Evolutionary conservation across 2,113 vertebrate species (phyloP), one percentile per base, ranked within the genome.

Genomic region (Pedetes capensis): DNA sequence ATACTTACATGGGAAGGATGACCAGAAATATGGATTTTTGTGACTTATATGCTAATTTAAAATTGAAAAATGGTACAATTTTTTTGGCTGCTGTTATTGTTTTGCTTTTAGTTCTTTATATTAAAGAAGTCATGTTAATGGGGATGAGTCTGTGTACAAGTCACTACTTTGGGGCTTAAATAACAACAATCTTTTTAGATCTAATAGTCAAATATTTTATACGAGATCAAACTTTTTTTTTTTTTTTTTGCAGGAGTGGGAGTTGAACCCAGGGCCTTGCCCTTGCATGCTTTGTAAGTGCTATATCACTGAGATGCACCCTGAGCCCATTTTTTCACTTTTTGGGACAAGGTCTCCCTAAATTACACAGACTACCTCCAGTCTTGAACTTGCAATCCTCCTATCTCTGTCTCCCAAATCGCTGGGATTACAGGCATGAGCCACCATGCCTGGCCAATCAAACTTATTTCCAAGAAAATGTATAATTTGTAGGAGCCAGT

Each of bases 381-480:
- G n/a, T n/a, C n/a, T n/a, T n/a, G n/a, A n/a, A n/a, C n/a, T n/a
- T n/a, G n/a, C n/a, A n/a, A n/a, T n/a, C n/a, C n/a, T n/a, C n/a
- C n/a, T n/a, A n/a, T n/a, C n/a, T n/a, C n/a, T n/a, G n/a, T n/a
- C n/a, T n/a, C n/a, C n/a, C n/a, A n/a, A n/a, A n/a, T n/a, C n/a
- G n/a, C n/a, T n/a, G n/a, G n/a, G n/a, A n/a, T n/a, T n/a, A n/a
- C n/a, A n/a, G n/a, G n/a, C n/a, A n/a, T n/a, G n/a, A n/a, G n/a
- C n/a, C n/a, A n/a, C n/a, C n/a, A n/a, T n/a, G n/a, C n/a, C 22
- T 61, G 17, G 1, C n/a, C n/a, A n/a, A 74, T 66, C 78, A 61
- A 3, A 94, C 22, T 49, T 83, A 95, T 85, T 81, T 94, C 61
- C 47, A 93, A 63, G n/a, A 91, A 72, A 85, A 86, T 76, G 29